Conservation (phyloP, 2,888 invertebrate genomes). For the Labia minor region DNA sequence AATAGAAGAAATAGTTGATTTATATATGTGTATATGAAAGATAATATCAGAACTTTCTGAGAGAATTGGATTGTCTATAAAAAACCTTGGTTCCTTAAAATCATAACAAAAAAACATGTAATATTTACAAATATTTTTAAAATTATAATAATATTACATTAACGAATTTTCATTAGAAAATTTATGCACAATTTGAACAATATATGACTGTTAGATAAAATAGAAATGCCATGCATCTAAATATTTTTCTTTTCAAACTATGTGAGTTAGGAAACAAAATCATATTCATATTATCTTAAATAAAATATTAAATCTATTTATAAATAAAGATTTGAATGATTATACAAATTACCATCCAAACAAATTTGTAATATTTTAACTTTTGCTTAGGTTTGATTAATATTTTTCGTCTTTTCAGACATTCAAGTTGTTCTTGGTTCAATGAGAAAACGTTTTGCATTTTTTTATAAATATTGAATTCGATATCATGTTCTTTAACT, state of each 20-base stretch:
- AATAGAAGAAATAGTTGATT: not conserved
- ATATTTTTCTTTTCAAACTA: no score
- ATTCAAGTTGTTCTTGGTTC: not conserved
- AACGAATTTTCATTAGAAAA: not conserved
- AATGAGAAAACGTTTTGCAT: no score
- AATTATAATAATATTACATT: not conserved
- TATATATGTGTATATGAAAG: not conserved
- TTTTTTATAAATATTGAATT: no score
- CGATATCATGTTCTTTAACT: no score
- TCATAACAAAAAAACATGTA: no score
- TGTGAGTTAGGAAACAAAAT: no score
- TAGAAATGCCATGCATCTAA: no score
- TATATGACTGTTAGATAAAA: no score
- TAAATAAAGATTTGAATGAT: not conserved
- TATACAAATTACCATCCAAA: conserved; percentile 6
- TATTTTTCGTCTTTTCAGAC: not conserved
- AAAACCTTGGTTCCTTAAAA: not conserved
- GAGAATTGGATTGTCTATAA: not conserved
- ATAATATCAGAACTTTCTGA: not conserved
- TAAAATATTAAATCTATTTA: no score
- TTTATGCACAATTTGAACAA: no score
- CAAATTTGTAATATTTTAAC: not conserved
- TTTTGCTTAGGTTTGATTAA: not conserved
- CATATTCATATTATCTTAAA: no score
- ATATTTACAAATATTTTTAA: not conserved